Conservation (phyloP, 2,888 invertebrate species). For the Lithodes maja region DNA sequence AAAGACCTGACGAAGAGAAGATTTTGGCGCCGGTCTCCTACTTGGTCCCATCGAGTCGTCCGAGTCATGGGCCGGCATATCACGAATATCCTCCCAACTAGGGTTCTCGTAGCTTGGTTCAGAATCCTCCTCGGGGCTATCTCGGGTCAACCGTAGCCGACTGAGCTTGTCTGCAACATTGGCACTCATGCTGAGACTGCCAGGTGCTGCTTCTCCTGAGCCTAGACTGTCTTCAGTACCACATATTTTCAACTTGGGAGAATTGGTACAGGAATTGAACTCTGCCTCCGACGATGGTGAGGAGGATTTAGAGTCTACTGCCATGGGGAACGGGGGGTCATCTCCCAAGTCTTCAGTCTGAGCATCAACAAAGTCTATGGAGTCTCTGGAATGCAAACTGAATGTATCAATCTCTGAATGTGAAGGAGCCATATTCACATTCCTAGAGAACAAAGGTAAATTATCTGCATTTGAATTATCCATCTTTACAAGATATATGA, state of each 20-base stretch:
- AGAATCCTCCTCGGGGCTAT: slow-evolving; percentile 28
- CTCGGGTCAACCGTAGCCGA: slow-evolving; percentile 38
- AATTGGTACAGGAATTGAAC: slow-evolving; percentile 56
- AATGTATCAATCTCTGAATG: not conserved
- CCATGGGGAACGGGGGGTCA: not conserved
- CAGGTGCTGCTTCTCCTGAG: not conserved
- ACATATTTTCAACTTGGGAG: slow-evolving; percentile 35
- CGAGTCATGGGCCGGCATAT: slow-evolving; percentile 1
- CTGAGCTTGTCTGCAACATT: slow-evolving; percentile 56
- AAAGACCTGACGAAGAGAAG: slow-evolving; percentile 62
- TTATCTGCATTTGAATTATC: not conserved
- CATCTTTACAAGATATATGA: not conserved
- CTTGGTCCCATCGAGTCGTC: not conserved
- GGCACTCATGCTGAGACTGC: slow-evolving; percentile 59
- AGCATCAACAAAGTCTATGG: not conserved
- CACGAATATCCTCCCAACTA: not conserved
- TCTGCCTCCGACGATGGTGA: slow-evolving; percentile 48
- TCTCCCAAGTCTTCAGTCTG: not conserved
- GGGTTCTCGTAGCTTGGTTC: slow-evolving; percentile 39
- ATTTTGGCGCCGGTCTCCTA: slow-evolving; percentile 13
- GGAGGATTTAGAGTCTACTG: slow-evolving; percentile 17
- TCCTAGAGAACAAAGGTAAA: not conserved
- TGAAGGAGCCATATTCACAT: slow-evolving; percentile 12
- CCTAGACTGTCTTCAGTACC: not conserved
- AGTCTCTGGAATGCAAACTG: not conserved